These are phyloP conservation scores for Ectemnius lituratus DNA, from an alignment of 2,888 invertebrate species.

Conservation along the genomic window DNA sequence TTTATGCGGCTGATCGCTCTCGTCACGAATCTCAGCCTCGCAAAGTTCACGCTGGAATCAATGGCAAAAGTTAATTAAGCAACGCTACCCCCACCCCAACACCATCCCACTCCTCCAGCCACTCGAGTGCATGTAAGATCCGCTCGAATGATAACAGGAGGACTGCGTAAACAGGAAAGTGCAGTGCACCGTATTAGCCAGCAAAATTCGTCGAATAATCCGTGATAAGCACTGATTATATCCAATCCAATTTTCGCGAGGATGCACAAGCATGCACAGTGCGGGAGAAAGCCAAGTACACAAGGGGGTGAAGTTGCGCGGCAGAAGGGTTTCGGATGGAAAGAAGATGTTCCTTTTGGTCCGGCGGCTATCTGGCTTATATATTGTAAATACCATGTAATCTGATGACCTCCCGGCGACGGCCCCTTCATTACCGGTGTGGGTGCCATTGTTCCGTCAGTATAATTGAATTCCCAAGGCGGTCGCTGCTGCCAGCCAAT, in stretches of 20 bases:
- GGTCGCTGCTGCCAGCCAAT: conserved; percentile 60
- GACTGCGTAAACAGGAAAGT: neutral
- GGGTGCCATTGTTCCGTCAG: conserved; percentile 70
- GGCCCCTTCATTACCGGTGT: conserved; percentile 71
- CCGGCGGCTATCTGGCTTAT: conserved; percentile 56
- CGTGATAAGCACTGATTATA: no score
- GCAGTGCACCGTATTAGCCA: no score
- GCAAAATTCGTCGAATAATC: no score
- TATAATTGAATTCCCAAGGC: conserved; percentile 75
- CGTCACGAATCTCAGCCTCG: conserved; percentile 38
- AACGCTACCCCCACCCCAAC: no score
- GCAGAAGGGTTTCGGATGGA: conserved; percentile 19
- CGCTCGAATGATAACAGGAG: neutral
- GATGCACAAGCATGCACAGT: no score
- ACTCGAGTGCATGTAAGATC: no score
- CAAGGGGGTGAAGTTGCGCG: no score
- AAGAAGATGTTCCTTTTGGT: conserved; percentile 26
- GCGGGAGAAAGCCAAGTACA: no score
- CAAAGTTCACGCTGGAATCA: conserved; percentile 29
- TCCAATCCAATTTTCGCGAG: no score
- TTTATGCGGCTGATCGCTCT: conserved; percentile 53
- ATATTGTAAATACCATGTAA: conserved; percentile 71
- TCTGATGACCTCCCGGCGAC: conserved; percentile 67
- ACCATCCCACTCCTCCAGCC: no score
- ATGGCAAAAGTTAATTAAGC: conserved; percentile 12